Evolutionary conservation across 1,140 invertebrate species (phyloP), one percentile per base, ranked within the genome.

Genomic region (Coboldia fuscipes): DNA sequence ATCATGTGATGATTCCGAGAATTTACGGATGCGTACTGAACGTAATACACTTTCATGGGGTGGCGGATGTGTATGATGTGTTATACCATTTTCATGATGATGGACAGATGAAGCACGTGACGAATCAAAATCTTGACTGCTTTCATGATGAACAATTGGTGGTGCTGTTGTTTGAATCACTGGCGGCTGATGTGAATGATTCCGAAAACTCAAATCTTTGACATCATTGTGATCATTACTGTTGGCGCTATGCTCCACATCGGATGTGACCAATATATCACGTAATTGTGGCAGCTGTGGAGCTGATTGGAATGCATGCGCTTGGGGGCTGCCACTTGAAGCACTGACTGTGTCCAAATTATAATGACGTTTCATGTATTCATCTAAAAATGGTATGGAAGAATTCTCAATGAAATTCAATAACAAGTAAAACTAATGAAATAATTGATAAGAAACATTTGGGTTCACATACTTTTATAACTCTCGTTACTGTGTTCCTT

Each of bases 401-500:
- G 22, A 23, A 23, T 7, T 23, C 12, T 23, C 6, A 23, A 7
- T 23, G 6, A 12, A 23, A 7, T 23, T 23, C 22, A 23, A 7
- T 7, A 23, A 7, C 22, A 6, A 23, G 12, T 7, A 23, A 23
- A 7, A 12, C 22, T 7, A 7, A 12, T 23, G 22, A 6, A 12
- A 23, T 23, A 23, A 6, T 6, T 23, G 22, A 23, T 7, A 12
- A 20, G 27, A 8, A 29, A 13, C 4, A 16, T 6, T 10, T 33
- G 5, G 6, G 5, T 33, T 8, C 2, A 47, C 56, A 47, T 45
- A 74, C 76, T 60, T 54, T 66, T 67, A 33, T 57, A 48, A 45
- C 58, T 42, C 37, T 54, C 69, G 29, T 85, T 79, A 44, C 76
- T 79, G 45, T 86, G 82, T 41, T 80, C 70, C 45, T 84, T 75